These are phyloP conservation scores for Sebastiscus albofasciatus DNA, from an alignment of 2,797 vertebrate species.

Conservation along the genomic window DNA sequence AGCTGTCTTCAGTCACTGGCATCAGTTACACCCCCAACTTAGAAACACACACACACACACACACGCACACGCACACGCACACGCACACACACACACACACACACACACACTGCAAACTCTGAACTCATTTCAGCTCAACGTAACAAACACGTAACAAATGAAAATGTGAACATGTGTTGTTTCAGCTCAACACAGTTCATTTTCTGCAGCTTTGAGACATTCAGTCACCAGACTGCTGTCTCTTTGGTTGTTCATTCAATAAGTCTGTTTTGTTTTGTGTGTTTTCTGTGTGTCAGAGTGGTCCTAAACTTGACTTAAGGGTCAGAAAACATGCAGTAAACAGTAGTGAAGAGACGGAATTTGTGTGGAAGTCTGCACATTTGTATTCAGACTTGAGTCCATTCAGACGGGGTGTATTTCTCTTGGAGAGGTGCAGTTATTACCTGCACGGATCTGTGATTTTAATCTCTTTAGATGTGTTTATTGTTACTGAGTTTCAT, in stretches of 20 bases:
- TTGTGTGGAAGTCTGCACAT: not conserved
- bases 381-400: not conserved
- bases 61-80: too few species aligned
- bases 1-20: conserved; percentile 71
- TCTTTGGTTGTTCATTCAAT: not conserved
- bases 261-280: too few species aligned
- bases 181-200: not conserved
- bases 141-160: not conserved
- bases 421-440: not conserved
- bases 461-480: not conserved
- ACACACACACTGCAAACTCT: not conserved
- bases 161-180: not conserved
- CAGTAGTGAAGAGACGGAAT: not conserved
- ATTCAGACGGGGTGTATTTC: not conserved
- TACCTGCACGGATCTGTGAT: not conserved
- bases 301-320: too few species aligned
- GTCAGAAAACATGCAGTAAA: too few species aligned
- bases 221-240: not conserved
- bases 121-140: not conserved
- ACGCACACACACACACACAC: not conserved
- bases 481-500: not conserved
- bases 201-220: not conserved
- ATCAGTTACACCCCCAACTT: too few species aligned
- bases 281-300: too few species aligned
- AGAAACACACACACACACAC: too few species aligned